These are phyloP conservation scores for Tragopan temminckii DNA, from an alignment of 2,797 vertebrate species.

Conservation along the genomic window DNA sequence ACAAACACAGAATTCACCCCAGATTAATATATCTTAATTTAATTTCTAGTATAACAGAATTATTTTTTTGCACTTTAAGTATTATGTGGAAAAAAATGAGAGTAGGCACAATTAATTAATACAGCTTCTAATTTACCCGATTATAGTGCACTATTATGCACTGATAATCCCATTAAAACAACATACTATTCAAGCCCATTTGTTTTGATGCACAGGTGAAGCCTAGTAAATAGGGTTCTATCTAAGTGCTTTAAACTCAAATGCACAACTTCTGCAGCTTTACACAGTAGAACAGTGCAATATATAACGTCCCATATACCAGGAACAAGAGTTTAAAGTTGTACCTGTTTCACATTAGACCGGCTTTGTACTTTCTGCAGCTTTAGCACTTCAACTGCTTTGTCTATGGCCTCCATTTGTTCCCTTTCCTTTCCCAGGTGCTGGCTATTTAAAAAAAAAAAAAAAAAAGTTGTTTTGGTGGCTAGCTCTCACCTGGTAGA, in stretches of 20 bases:
- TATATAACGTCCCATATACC: conserved; percentile 4
- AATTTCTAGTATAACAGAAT: conserved; percentile 26
- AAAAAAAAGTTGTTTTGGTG: conserved; percentile 32
- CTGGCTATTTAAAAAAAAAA: not conserved
- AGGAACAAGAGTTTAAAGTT: conserved; percentile 54
- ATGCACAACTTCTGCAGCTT: conserved; percentile 72
- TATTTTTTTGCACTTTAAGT: conserved; percentile 31
- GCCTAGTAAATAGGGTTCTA: conserved; percentile 46
- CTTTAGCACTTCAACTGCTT: conserved; percentile 5
- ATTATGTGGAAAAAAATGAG: conserved; percentile 51
- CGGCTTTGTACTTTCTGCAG: conserved; percentile 12
- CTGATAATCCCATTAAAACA: conserved; percentile 54
- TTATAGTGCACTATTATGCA: not conserved
- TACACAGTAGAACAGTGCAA: conserved; percentile 73
- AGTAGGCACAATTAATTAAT: conserved; percentile 61
- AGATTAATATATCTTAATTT: conserved; percentile 22
- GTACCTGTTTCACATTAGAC: conserved; percentile 45
- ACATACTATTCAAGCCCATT: conserved; percentile 65
- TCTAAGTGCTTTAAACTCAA: conserved; percentile 72
- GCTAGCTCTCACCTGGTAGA: conserved; percentile 48
- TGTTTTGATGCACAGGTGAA: conserved; percentile 55
- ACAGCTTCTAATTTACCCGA: conserved; percentile 42
- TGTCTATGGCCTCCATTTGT: not conserved
- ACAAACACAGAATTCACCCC: conserved; percentile 27
- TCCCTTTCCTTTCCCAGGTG: not conserved